Percentiles rank a stretch among this genome's conserved stretches.
phyloP scores from a whole-genome alignment of 2,888 invertebrate species.

The Leptinotarsa juncta region DNA sequence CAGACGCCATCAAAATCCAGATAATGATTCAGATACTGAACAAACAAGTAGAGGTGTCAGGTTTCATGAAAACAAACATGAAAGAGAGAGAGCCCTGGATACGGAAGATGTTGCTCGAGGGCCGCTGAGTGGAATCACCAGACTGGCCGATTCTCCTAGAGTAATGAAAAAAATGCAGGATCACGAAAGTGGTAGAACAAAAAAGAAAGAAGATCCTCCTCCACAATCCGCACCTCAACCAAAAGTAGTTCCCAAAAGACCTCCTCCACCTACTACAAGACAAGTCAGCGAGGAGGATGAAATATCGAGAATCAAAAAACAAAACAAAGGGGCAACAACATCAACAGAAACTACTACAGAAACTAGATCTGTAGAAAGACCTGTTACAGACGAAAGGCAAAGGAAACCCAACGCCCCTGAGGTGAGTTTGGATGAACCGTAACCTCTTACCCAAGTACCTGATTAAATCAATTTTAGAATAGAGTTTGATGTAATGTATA shows the following conservation, averaged over 20 bases:
- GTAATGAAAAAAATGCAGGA: conserved; percentile 91
- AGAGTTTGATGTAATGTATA: conserved; percentile 54
- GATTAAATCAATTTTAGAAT: conserved; percentile 60
- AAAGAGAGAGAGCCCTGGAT: conserved; percentile 82
- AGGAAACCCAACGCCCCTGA: conserved; percentile 79
- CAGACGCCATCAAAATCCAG: conserved; percentile 69
- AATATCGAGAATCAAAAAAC: conserved; percentile 86
- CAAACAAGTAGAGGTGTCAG: conserved; percentile 71
- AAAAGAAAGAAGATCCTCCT: conserved; percentile 72
- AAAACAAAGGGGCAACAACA: conserved; percentile 80
- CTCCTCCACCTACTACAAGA: conserved; percentile 74
- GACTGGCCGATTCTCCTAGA: conserved; percentile 87
- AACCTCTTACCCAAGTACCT: conserved; percentile 62
- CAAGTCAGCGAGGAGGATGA: conserved; percentile 93
- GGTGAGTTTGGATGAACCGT: conserved; percentile 77
- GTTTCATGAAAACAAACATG: conserved; percentile 73
- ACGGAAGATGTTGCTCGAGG: conserved; percentile 89
- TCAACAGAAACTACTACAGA: conserved; percentile 70
- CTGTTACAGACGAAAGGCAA: conserved; percentile 65
- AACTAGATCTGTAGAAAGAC: conserved; percentile 66
- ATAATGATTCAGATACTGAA: conserved; percentile 84
- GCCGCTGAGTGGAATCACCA: conserved; percentile 89
- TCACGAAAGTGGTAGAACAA: conserved; percentile 78
- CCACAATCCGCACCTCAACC: conserved; percentile 72
- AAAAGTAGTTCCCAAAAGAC: conserved; percentile 65